A percentile compares a stretch with the other conserved stretches of the same genome.
Conservation (phyloP, 1,140 invertebrate genomes). For the Wasmannia auropunctata region DNA sequence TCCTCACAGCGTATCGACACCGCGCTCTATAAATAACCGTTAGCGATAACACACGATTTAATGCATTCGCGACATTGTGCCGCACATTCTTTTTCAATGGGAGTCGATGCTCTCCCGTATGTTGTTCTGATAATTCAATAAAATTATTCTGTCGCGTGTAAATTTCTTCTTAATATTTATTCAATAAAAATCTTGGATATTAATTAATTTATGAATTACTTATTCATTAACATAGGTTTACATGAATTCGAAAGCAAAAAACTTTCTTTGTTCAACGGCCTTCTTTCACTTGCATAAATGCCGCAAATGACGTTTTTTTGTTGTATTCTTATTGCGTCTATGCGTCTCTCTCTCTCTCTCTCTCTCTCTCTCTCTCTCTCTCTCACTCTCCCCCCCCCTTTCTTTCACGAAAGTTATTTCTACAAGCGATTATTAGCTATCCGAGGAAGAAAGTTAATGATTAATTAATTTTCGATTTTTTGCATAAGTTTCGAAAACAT, state of each 20-base stretch:
- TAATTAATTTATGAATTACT: not conserved
- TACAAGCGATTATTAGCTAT: not conserved
- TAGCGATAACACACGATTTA: constrained; percentile 46
- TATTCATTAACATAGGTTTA: not conserved
- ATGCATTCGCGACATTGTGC: constrained; percentile 19
- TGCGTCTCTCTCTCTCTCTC: no score
- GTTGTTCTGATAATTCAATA: not conserved
- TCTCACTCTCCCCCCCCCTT: no score
- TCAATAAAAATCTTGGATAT: not conserved
- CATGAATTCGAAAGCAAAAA: not conserved
- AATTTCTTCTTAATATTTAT: not conserved
- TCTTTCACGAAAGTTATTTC: not conserved
- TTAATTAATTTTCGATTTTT: not conserved
- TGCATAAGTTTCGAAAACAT: not conserved
- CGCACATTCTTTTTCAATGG: not conserved
- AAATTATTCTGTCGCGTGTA: not conserved
- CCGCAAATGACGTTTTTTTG: no score
- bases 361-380: no score
- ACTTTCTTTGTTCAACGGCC: not conserved
- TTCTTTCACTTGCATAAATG: not conserved
- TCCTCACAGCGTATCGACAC: constrained; percentile 35
- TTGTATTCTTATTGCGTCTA: no score
- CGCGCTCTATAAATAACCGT: constrained; percentile 50
- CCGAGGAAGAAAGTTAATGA: not conserved
- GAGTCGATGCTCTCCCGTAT: not conserved